Conservation (phyloP, 2,888 invertebrate genomes). For the Bimastos eiseni region DNA sequence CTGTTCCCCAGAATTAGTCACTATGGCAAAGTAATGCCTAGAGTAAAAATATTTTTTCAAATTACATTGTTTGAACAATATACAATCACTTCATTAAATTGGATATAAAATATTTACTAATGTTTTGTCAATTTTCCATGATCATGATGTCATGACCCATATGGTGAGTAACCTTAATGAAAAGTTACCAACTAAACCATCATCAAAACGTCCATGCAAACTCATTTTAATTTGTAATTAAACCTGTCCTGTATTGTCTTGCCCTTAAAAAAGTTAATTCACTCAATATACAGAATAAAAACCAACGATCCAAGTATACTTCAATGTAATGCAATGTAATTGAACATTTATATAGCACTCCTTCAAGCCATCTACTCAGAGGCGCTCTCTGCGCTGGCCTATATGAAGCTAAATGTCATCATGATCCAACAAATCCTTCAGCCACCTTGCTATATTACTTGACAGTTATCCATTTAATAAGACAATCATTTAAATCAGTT, state of each 20-base stretch:
- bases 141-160: too few relatives aligned
- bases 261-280: background rate
- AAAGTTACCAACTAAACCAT: background rate
- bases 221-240: background rate
- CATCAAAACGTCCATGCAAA: background rate
- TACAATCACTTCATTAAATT: background rate
- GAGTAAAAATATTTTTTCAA: conserved; percentile 34
- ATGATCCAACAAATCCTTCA: too few relatives aligned
- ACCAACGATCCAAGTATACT: background rate
- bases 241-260: background rate
- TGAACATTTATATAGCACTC: too few relatives aligned
- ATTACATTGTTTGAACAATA: background rate
- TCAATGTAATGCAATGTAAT: too few relatives aligned
- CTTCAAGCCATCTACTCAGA: too few relatives aligned
- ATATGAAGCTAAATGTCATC: too few relatives aligned
- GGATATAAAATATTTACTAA: background rate
- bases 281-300: background rate
- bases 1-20: conserved; percentile 93
- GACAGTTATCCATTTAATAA: too few relatives aligned
- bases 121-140: too few relatives aligned
- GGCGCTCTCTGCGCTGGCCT: too few relatives aligned
- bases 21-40: conserved; percentile 80
- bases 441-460: too few relatives aligned
- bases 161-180: background rate
- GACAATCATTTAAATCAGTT: too few relatives aligned